A percentile compares a stretch with the other conserved stretches of the same genome.
Evolutionary conservation across 2,888 invertebrate genomes (phyloP).

Genomic region (Ganaspis brasiliensis): DNA sequence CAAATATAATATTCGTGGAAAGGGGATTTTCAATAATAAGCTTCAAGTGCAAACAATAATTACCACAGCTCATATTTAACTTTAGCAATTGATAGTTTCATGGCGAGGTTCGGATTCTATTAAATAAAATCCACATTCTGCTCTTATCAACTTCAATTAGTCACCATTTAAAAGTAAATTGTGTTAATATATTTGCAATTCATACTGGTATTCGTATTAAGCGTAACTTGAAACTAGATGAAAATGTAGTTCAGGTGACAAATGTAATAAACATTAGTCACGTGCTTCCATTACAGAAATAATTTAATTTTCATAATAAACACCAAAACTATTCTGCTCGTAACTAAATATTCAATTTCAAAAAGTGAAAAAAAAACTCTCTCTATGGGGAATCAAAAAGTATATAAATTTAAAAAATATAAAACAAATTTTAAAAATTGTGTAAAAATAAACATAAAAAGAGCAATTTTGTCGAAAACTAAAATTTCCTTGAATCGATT

Average conservation of each 20-base stretch:
- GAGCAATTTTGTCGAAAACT: no score
- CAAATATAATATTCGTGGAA: background rate
- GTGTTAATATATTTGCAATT: background rate
- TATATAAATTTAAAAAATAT: no score
- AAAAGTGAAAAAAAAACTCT: no score
- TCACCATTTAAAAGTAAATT: background rate
- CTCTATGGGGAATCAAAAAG: no score
- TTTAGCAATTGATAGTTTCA: background rate
- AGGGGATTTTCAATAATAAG: background rate
- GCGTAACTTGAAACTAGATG: background rate
- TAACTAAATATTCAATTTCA: no score
- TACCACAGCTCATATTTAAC: background rate
- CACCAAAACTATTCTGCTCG: no score
- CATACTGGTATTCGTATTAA: background rate
- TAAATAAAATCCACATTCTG: background rate
- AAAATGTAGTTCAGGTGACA: conserved; percentile 6
- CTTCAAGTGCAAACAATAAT: background rate
- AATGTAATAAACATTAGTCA: background rate
- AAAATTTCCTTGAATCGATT: no score
- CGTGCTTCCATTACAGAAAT: background rate
- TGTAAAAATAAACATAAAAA: no score
- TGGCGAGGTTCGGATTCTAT: background rate
- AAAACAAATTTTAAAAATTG: no score
- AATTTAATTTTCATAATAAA: no score
- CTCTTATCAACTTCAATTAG: background rate